Conservation (phyloP, 2,888 invertebrate species). For the Melanotus villosus region DNA sequence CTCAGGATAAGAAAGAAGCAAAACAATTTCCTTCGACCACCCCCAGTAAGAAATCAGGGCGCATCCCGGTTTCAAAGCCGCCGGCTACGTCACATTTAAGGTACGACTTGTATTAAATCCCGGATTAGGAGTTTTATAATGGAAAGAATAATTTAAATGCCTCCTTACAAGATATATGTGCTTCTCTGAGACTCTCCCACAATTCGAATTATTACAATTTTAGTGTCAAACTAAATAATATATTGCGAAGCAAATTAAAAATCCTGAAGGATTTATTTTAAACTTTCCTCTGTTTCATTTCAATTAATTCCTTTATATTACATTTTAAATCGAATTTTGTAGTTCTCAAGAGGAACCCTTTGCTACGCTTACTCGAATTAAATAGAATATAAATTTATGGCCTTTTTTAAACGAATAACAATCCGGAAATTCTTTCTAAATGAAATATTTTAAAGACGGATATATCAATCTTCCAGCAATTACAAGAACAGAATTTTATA, state of each 20-base stretch:
- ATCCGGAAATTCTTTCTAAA: too few relatives aligned
- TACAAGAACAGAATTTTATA: too few relatives aligned
- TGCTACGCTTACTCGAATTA: neutral
- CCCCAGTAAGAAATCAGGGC: constrained; percentile 48
- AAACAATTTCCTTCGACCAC: constrained; percentile 45
- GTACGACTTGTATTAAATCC: constrained; percentile 61
- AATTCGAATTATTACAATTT: constrained; percentile 42
- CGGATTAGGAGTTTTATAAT: constrained; percentile 66
- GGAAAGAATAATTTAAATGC: constrained; percentile 65
- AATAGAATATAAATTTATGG: neutral
- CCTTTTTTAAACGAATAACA: neutral
- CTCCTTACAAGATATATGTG: constrained; percentile 59
- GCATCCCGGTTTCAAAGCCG: constrained; percentile 52
- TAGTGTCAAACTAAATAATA: constrained; percentile 38
- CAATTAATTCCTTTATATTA: constrained; percentile 2
- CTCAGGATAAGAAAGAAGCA: constrained; percentile 36
- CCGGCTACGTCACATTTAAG: constrained; percentile 59
- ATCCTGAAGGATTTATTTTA: constrained; percentile 20
- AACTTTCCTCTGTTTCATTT: constrained; percentile 25
- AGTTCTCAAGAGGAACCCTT: neutral
- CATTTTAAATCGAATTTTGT: neutral
- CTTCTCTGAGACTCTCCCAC: constrained; percentile 47
- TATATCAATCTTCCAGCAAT: too few relatives aligned
- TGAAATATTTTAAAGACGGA: too few relatives aligned
- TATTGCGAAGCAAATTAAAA: constrained; percentile 28